Conservation (phyloP, 2,113 vertebrate species). For the Sylvilagus bachmani region DNA sequence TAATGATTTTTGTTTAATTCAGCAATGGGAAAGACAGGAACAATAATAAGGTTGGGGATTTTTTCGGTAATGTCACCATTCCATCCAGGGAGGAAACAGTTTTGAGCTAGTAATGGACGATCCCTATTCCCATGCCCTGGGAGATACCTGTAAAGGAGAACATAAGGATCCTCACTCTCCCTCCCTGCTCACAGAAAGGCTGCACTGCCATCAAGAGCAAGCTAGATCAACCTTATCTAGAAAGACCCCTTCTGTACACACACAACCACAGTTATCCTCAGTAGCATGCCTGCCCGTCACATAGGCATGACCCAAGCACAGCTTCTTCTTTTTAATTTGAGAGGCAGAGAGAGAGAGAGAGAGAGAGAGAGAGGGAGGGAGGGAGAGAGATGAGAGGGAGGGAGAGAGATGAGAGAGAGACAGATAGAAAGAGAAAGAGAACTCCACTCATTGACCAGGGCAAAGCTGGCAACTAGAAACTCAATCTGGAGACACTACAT, state of each 20-base stretch:
- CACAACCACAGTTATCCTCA: not conserved
- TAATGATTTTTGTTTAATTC: constrained; percentile 76
- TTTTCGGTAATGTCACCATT: constrained; percentile 43
- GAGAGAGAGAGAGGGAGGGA: too few species aligned
- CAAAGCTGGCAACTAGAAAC: too few species aligned
- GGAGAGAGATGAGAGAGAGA: too few species aligned
- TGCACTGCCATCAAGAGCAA: not conserved
- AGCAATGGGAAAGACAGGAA: constrained; percentile 46
- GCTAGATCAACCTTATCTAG: not conserved
- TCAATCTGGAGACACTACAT: too few species aligned
- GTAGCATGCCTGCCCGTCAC: not conserved
- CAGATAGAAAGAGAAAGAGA: too few species aligned
- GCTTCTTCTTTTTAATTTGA: too few species aligned
- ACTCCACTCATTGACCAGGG: too few species aligned
- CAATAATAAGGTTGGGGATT: not conserved
- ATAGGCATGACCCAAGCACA: not conserved
- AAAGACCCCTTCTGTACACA: not conserved
- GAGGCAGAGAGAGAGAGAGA: too few species aligned
- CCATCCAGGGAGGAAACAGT: constrained; percentile 4
- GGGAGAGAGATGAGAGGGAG: too few species aligned
- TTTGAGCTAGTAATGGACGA: not conserved
- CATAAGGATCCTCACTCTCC: not conserved
- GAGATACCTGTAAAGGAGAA: not conserved
- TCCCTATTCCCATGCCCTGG: not conserved
- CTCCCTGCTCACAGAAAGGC: not conserved